Percentiles rank a stretch among this genome's conserved stretches.
phyloP scores from a whole-genome alignment of 1,140 invertebrate species.

The Euborellia annulipes region DNA sequence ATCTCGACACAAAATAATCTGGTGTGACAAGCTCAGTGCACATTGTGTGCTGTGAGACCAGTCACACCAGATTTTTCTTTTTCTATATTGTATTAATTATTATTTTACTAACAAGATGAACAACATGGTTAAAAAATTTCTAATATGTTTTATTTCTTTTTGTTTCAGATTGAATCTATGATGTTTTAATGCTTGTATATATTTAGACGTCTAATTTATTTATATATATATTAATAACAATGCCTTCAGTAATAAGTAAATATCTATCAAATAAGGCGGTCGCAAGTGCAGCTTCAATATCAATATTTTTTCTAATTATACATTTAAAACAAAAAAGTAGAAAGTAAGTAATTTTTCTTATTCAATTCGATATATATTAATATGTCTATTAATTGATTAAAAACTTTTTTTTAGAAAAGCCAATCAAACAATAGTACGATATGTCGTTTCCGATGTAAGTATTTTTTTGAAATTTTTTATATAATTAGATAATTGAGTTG shows the following conservation, averaged over 20 bases:
- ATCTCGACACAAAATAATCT: too few relatives aligned
- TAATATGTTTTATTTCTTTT: too few relatives aligned
- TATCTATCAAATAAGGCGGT: constrained; percentile 35
- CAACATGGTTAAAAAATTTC: too few relatives aligned
- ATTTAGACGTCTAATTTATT: too few relatives aligned
- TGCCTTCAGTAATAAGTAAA: constrained; percentile 47
- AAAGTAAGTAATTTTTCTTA: constrained; percentile 20
- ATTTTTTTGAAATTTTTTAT: constrained; percentile 3
- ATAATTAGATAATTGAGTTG: not conserved
- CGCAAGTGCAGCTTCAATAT: constrained; percentile 34
- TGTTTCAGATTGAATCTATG: too few relatives aligned
- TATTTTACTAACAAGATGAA: too few relatives aligned
- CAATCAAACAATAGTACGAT: not conserved
- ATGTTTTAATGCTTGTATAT: too few relatives aligned
- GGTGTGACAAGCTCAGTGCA: too few relatives aligned
- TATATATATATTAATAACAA: too few relatives aligned
- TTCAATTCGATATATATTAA: not conserved
- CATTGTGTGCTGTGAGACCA: too few relatives aligned
- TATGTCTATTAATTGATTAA: not conserved
- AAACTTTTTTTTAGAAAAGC: not conserved
- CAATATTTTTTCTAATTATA: constrained; percentile 35
- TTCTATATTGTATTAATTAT: too few relatives aligned
- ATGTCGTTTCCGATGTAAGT: not conserved
- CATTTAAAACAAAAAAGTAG: constrained; percentile 27
- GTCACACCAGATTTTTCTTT: too few relatives aligned